Base-by-base conservation (phyloP, 2,888 invertebrate genomes). In the Lepidonotus clava region DNA sequence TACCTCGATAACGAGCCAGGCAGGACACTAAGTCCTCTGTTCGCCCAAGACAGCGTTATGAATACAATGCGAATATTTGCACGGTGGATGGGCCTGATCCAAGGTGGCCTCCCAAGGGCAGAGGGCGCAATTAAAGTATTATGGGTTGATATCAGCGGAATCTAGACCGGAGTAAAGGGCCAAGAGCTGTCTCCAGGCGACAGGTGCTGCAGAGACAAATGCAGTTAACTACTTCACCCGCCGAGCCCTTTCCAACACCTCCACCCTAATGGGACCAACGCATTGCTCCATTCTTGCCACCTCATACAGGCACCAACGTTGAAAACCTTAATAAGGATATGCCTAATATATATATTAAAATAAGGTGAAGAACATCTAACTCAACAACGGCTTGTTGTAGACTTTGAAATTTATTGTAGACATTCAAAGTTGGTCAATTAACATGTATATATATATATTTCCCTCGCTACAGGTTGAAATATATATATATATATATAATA, bases 21-120 rank as follows among this genome's bases (percentile, higher is more conserved):
- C 6, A 38, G 76, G 76, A 76, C 76, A 76, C 76, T 76, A 80
- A 46, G 80, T 46, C 41, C 80, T 46, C 80, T 46, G 80, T 80
- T 28, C 28, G 46, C 24, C 41, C 46, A 28, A 18, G 46, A 46
- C 41, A 46, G 80, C 80, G 80, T 80, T 80, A 80, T 40, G 28
- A 80, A 28, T 14, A 80, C 80, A 80, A 80, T 24, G 80, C 11
- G 24, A 14, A 28, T 24, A 46, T 14, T 6, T 80, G 51, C 80
- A 80, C 80, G 80, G 46, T 80, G 80, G 46, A n/a, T 80, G 80
- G 46, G 46, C 41, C 24, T 80, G 80, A 80, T 80, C 80, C 80
- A 21, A 21, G 2, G 11, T n/a, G 51, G 80, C 46, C 28, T 32
- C 21, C 24, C 18, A 41, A 28, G 21, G 24, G 80, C 0, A 24